phyloP scores from a whole-genome alignment of 2,113 vertebrate genomes.

The Nerophis lumbriciformis region DNA sequence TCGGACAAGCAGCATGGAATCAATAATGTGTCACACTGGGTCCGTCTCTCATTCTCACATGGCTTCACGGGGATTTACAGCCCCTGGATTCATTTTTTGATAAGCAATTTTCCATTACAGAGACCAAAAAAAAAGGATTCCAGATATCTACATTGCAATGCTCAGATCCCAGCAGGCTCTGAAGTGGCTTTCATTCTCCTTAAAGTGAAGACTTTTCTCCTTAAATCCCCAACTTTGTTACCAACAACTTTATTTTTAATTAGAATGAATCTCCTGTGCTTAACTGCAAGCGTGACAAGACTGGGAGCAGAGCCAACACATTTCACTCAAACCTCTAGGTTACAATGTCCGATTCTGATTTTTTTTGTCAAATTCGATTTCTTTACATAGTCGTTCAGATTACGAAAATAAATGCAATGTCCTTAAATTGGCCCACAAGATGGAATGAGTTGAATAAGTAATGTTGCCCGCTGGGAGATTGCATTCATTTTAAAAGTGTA shows the following conservation, averaged over 20 bases:
- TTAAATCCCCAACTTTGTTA: slow-evolving; percentile 55
- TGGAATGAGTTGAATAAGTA: too few species aligned
- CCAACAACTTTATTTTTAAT: slow-evolving; percentile 38
- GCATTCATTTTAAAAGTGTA: too few species aligned
- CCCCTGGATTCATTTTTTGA: slow-evolving; percentile 19
- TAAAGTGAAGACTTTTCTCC: slow-evolving; percentile 16
- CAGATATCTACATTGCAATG: slow-evolving; percentile 34
- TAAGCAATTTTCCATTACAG: slow-evolving; percentile 53
- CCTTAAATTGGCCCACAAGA: too few species aligned
- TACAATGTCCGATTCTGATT: too few species aligned
- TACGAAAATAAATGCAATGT: too few species aligned
- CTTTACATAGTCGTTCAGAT: too few species aligned
- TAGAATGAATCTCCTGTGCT: slow-evolving; percentile 46
- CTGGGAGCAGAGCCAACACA: slow-evolving; percentile 4
- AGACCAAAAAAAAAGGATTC: slow-evolving; percentile 26
- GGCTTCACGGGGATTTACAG: slow-evolving; percentile 51
- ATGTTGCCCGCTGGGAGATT: too few species aligned
- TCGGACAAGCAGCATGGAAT: slow-evolving; percentile 50
- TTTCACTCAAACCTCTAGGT: too few species aligned
- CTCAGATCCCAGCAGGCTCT: slow-evolving; percentile 35
- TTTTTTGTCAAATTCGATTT: too few species aligned
- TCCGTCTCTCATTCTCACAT: slow-evolving; percentile 29
- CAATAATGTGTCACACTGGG: slow-evolving; percentile 63
- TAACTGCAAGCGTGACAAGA: slow-evolving; percentile 19
- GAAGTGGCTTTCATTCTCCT: slow-evolving; percentile 32